Evolutionary conservation across 2,113 vertebrate genomes (phyloP).

Genomic region (Tapirus terrestris): DNA sequence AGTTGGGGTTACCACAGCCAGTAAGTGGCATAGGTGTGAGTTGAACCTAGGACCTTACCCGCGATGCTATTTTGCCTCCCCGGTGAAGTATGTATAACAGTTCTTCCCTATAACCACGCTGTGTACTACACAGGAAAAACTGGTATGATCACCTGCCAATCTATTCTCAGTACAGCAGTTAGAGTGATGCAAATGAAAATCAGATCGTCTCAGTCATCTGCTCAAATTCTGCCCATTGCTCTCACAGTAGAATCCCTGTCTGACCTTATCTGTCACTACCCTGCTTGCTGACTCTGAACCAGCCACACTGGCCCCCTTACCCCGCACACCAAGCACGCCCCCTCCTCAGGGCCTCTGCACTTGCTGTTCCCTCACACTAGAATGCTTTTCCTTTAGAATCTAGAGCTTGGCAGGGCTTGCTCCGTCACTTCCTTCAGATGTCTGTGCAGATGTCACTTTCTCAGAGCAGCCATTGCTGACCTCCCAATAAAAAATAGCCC

Average conservation of each 20-base stretch:
- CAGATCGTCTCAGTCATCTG: too few species aligned
- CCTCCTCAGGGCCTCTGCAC: too few species aligned
- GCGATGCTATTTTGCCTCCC: not conserved
- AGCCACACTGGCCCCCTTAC: not conserved
- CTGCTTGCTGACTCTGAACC: not conserved
- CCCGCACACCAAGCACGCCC: accelerated
- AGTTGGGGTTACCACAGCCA: not conserved
- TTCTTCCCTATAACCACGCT: not conserved
- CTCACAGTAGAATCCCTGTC: not conserved
- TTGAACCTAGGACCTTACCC: not conserved
- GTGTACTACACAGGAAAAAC: not conserved
- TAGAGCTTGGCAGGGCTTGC: not conserved
- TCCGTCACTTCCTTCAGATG: not conserved
- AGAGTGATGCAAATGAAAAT: not conserved
- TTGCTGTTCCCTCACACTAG: not conserved
- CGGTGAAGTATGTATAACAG: accelerated
- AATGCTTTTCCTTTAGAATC: not conserved
- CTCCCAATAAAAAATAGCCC: not conserved
- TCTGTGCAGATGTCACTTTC: not conserved
- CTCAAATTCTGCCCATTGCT: not conserved
- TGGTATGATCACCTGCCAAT: not conserved
- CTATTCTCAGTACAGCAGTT: not conserved
- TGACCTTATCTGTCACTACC: not conserved
- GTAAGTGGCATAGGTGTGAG: not conserved
- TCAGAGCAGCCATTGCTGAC: not conserved